Conservation (phyloP, 1,140 invertebrate genomes). For the Metaphire vulgaris region DNA sequence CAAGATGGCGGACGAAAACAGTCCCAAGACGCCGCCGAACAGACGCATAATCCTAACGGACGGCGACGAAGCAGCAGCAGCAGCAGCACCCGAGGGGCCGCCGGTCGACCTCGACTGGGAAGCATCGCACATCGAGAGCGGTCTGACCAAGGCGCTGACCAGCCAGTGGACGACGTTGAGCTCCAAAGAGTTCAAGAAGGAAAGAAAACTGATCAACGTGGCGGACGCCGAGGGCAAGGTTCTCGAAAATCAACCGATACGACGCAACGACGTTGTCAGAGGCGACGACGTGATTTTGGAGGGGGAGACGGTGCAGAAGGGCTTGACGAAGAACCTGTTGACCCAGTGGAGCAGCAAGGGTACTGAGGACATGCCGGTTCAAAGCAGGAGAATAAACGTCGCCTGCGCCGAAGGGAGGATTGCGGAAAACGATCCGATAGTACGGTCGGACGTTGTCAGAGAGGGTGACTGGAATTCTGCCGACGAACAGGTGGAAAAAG, state of each 20-base stretch:
- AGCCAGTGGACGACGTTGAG: neutral
- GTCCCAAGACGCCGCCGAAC: neutral
- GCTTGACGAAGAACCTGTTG: conserved; percentile 11
- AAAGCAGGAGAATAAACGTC: conserved; percentile 7
- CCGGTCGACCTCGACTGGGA: neutral
- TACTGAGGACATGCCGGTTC: neutral
- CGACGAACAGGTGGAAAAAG: conserved; percentile 8
- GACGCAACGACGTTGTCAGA: conserved; percentile 7
- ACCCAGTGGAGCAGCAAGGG: neutral
- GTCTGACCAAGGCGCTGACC: conserved; percentile 13
- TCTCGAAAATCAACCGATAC: conserved; percentile 9
- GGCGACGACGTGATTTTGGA: conserved; percentile 8
- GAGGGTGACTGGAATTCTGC: neutral
- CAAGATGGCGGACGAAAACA: neutral
- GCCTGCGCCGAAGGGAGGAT: neutral
- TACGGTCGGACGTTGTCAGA: conserved; percentile 12
- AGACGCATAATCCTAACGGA: conserved; percentile 7
- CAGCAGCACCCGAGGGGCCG: neutral
- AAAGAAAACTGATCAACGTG: conserved; percentile 7
- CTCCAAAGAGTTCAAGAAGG: neutral
- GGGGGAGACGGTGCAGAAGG: conserved; percentile 4
- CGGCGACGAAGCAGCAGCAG: neutral
- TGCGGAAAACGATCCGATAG: conserved; percentile 22
- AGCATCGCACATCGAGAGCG: conserved; percentile 4
- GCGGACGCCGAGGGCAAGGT: neutral